A percentile compares a stretch with the other conserved stretches of the same genome.
Conservation (phyloP, 2,888 invertebrate genomes). For the Aplocera efformata region DNA sequence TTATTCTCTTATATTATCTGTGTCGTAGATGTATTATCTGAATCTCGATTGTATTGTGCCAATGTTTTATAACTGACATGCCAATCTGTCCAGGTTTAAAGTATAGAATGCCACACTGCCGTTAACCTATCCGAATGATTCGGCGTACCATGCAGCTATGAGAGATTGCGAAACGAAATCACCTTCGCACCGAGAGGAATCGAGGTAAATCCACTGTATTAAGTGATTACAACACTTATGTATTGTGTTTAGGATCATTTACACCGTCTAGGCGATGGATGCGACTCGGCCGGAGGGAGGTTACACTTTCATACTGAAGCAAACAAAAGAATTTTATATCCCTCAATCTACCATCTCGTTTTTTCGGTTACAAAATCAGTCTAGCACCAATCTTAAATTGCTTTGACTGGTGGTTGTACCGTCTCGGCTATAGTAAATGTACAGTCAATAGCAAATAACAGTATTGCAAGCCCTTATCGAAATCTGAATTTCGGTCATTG, state of each 20-base stretch:
- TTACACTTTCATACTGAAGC: no score
- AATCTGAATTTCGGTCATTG: no score
- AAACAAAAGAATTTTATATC: no score
- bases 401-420: no score
- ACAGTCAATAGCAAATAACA: no score
- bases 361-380: no score
- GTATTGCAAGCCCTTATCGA: no score
- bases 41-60: conserved; percentile 47
- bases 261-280: no score
- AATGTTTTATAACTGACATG: conserved; percentile 63
- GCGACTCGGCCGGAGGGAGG: no score
- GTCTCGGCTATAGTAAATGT: no score
- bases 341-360: no score
- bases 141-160: conserved; percentile 57
- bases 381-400: no score
- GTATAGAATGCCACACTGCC: conserved; percentile 74
- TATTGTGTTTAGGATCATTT: conserved; percentile 1
- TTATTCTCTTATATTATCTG: conserved; percentile 32
- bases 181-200: conserved; percentile 57
- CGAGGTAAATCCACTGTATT: conserved; percentile 73
- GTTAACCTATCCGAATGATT: conserved; percentile 54
- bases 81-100: conserved; percentile 75
- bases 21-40: conserved; percentile 31
- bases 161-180: conserved; percentile 45
- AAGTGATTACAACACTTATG: conserved; percentile 50